phyloP scores from a whole-genome alignment of 1,140 invertebrate genomes.

The Anoplophora glabripennis region DNA sequence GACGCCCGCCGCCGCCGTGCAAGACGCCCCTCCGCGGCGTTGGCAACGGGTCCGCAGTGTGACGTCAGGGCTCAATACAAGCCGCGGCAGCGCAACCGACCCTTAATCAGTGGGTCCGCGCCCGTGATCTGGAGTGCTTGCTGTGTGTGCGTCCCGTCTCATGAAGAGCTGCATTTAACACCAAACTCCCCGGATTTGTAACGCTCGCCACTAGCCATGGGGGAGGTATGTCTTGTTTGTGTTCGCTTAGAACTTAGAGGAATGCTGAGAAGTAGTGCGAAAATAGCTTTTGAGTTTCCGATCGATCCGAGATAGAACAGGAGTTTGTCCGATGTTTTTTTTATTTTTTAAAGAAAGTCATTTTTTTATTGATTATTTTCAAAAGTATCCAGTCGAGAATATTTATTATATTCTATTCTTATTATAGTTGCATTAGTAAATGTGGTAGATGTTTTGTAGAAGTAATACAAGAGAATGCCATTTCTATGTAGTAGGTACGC shows the following conservation, averaged over 20 bases:
- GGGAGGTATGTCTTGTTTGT: slow-evolving; percentile 41
- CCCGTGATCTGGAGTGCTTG: slow-evolving; percentile 38
- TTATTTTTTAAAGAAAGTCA: background rate
- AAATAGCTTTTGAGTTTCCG: background rate
- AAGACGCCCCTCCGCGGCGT: slow-evolving; percentile 19
- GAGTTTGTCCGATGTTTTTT: background rate
- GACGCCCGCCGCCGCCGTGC: too few relatives aligned
- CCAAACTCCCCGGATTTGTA: slow-evolving; percentile 31
- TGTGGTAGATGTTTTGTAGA: too few relatives aligned
- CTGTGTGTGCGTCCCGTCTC: slow-evolving; percentile 36
- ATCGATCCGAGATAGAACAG: background rate
- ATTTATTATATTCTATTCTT: too few relatives aligned
- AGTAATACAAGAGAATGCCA: too few relatives aligned
- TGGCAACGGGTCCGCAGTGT: slow-evolving; percentile 46
- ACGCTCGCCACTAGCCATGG: slow-evolving; percentile 35
- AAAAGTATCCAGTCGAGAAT: too few relatives aligned
- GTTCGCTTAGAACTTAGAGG: background rate
- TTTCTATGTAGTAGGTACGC: too few relatives aligned
- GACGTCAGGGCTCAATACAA: slow-evolving; percentile 47
- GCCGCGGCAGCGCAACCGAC: slow-evolving; percentile 42
- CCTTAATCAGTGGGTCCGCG: slow-evolving; percentile 41
- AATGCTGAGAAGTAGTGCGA: background rate
- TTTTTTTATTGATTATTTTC: background rate
- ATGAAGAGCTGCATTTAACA: slow-evolving; percentile 48
- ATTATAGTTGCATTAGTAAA: too few relatives aligned